These are phyloP conservation scores for Stomatorhinus ivindoensis DNA, from an alignment of 2,113 vertebrate genomes.

Conservation along the genomic window DNA sequence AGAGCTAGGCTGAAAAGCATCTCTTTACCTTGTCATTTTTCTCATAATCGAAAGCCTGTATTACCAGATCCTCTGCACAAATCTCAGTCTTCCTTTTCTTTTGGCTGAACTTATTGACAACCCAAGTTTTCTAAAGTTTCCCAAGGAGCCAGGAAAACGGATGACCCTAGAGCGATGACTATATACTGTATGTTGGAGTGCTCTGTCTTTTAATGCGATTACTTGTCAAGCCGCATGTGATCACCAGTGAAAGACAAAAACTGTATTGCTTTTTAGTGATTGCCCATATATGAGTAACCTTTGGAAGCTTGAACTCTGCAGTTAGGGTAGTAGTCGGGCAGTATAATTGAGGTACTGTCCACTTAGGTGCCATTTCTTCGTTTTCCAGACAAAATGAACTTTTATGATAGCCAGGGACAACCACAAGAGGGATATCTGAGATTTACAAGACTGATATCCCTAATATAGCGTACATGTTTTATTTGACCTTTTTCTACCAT, in stretches of 20 bases:
- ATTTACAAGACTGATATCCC: background rate
- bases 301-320: background rate
- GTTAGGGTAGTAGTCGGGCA: background rate
- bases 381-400: background rate
- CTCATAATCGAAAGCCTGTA: conserved; percentile 20
- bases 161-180: conserved; percentile 9
- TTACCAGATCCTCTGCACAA: conserved; percentile 11
- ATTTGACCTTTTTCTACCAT: background rate
- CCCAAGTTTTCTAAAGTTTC: conserved; percentile 13
- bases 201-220: background rate
- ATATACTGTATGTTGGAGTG: background rate
- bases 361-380: background rate
- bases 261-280: background rate
- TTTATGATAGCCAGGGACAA: background rate
- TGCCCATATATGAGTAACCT: background rate
- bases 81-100: background rate
- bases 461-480: background rate
- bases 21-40: conserved; percentile 13
- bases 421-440: background rate
- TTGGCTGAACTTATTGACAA: background rate
- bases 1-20: background rate
- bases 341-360: background rate
- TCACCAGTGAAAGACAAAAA: conserved; percentile 21
- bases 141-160: background rate
- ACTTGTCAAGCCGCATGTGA: background rate